Evolutionary conservation across 2,113 vertebrate genomes (phyloP), one percentile per base, ranked within the genome.

Genomic region (Peromyscus californicus): DNA sequence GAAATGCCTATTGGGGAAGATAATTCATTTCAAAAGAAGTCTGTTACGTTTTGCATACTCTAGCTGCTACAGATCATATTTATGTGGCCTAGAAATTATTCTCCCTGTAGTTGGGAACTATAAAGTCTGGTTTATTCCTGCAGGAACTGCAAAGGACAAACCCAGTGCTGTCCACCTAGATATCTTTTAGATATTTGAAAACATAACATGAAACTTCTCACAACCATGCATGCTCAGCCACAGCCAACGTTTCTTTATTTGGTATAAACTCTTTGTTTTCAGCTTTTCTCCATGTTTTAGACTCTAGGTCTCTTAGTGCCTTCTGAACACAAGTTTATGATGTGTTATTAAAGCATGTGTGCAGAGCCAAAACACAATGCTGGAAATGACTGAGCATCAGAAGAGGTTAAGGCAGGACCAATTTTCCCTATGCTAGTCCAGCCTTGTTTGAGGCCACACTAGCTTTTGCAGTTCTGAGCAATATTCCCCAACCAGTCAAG

Each of bases 181-280:
- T 39, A 57, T 7, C 22, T 16, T 84, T 79, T 24, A 76, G 93
- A 72, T 75, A 63, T 57, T 88, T 96, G 45, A 79, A 97, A 89
- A 39, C 85, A 85, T 59, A 75, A 42, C 36, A 8, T 61, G 3
- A 78, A 78, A 61, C 2, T 82, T 94, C 61, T 61, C 6, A 61
- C 22, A 70, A 33, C 48, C 45, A 87, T 19, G 22, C 51, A 72
- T 31, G 31, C 16, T 70, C 29, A 54, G 6, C 6, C 17, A 79
- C 17, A 51, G 31, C 31, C 16, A 88, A 76, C 48, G 76, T 45
- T 57, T 67, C 45, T 57, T 87, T 72, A 0, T 36, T 94, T 80
- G 85, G 80, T 39, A 72, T 83, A 74, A 86, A 82, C 45, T n/a
- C 21, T 36, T 63, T 84, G 24, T 33, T 63, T 78, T 84, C 51